Percentiles rank a stretch among this genome's conserved stretches.
These are phyloP conservation scores for Thaleichthys pacificus DNA, from an alignment of 2,797 vertebrate genomes.

Conservation along the genomic window DNA sequence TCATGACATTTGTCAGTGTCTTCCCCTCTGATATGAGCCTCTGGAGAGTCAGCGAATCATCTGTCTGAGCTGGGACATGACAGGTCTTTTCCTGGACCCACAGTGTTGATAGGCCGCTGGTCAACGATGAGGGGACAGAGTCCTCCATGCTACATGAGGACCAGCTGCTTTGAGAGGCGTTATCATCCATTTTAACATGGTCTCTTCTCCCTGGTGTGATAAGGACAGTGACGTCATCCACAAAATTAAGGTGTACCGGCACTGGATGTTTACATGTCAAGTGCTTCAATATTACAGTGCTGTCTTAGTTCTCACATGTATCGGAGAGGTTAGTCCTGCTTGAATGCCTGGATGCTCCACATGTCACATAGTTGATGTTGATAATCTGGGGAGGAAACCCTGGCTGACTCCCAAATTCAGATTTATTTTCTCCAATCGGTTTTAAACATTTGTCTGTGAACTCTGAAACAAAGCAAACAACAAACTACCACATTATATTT, in stretches of 20 bases:
- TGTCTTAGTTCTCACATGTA: background rate
- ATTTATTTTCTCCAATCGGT: background rate
- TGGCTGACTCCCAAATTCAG: background rate
- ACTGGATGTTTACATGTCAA: background rate
- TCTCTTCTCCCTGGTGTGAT: background rate
- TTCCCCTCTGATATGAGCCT: constrained; percentile 4
- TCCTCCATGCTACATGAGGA: background rate
- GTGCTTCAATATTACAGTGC: background rate
- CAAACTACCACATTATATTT: too few relatives aligned
- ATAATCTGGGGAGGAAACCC: background rate
- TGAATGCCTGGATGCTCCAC: background rate
- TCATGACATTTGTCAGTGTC: background rate
- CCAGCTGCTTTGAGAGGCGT: constrained; percentile 3
- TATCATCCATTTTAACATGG: background rate
- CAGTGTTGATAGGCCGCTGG: background rate
- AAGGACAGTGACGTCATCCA: background rate
- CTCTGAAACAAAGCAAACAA: too few relatives aligned
- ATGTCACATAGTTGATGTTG: constrained; percentile 1
- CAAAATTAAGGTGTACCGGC: background rate
- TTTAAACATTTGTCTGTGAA: background rate
- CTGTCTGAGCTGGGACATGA: background rate
- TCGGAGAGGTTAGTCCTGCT: background rate
- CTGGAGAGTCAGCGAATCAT: background rate
- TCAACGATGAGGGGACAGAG: background rate
- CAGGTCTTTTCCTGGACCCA: background rate